Conservation (phyloP, 2,888 invertebrate genomes). For the Lepetodrilus schrolli region DNA sequence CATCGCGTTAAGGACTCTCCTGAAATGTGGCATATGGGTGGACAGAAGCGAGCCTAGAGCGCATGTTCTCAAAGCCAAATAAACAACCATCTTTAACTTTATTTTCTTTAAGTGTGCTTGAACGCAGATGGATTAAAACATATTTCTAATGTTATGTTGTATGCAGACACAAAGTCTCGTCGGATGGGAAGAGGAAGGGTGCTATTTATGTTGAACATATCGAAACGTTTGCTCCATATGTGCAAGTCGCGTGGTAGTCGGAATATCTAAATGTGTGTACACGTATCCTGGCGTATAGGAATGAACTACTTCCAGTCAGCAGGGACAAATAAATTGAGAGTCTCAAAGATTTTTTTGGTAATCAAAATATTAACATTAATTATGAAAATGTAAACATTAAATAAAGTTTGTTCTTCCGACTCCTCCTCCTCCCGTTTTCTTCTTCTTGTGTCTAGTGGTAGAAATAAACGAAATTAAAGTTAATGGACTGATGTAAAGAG, state of each 20-base stretch:
- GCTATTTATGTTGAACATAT: not conserved
- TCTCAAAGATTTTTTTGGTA: too few species aligned
- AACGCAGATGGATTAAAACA: not conserved
- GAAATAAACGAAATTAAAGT: too few species aligned
- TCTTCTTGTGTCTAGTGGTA: too few species aligned
- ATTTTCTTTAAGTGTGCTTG: not conserved
- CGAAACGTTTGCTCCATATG: not conserved
- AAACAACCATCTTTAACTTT: conserved; percentile 19
- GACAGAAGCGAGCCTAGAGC: not conserved
- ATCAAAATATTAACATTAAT: too few species aligned
- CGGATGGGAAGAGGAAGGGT: not conserved
- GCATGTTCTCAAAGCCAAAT: conserved; percentile 7
- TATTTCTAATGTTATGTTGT: conserved; percentile 10
- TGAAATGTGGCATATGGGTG: not conserved
- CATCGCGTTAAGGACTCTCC: not conserved
- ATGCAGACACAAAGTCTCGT: not conserved
- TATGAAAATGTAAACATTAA: too few species aligned
- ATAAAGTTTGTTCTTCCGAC: too few species aligned
- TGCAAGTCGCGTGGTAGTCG: not conserved
- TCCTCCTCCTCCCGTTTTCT: too few species aligned
- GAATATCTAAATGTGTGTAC: not conserved
- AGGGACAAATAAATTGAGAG: too few species aligned
- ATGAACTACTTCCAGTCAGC: too few species aligned
- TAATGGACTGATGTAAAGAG: too few species aligned
- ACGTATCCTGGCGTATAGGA: not conserved